Base-by-base conservation (phyloP, 1,140 invertebrate genomes). In the Conus betulinus region DNA sequence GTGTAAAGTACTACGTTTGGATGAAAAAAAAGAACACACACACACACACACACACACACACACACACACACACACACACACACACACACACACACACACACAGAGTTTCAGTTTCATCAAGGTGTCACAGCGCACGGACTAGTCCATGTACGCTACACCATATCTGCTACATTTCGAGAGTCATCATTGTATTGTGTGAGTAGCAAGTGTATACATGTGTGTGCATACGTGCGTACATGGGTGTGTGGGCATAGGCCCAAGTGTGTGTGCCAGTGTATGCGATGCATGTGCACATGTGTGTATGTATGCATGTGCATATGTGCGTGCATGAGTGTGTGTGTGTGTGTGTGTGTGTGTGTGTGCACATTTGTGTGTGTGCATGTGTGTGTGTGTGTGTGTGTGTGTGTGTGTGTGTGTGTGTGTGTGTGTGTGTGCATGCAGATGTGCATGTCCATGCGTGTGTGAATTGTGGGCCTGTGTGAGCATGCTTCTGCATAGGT, bases 401-500 rank as follows among this genome's bases (percentile, higher is more conserved):
- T 51, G 78, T 81, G 78, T 51, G 27, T 81, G 78, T 51, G 78
- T 51, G 13, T 51, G 78, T 81, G 78, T 81, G 78, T 81, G 78
- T 81, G 78, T 81, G 78, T 51, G 78, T 81, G 78, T 3, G 78
- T 81, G 78, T 51, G 78, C 7, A 13, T 20, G 78, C 39, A 27
- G 27, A 27, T 81, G 78, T 81, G 78, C 39, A 27, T 81, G 78
- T 81, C 25, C 39, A 27, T 81, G 78, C 39, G 78, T 81, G 8
- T 39, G 39, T 39, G 39, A 39, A 39, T 39, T 39, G 39, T 39
- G 39, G 39, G 39, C 39, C 39, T 0, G 39, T 39, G 39, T 39
- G 39, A 39, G 39, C 39, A 39, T 39, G 39, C 39, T 39, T 3
- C 39, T 39, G 39, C 39, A 39, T 39, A 39, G 39, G 39, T 3